Conservation (phyloP, 2,797 vertebrate species). For the Emydoidea blandingii region DNA sequence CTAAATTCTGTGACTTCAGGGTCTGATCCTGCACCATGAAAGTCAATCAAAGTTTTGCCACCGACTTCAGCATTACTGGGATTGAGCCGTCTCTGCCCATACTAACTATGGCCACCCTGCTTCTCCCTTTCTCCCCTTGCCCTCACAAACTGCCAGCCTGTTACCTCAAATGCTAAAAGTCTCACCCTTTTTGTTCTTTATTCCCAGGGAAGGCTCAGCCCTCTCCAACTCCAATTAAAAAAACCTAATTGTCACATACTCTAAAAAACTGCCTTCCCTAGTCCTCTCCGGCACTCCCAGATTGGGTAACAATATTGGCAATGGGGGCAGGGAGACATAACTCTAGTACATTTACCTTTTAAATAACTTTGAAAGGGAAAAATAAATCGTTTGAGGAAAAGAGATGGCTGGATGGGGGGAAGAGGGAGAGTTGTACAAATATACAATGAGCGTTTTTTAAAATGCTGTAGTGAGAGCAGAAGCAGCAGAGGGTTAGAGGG, state of each 20-base stretch:
- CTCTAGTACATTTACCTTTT: neutral
- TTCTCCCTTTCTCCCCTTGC: neutral
- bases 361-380: neutral
- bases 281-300: neutral
- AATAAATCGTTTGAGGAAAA: neutral
- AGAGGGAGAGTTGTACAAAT: neutral
- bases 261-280: neutral
- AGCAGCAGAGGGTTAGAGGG: neutral
- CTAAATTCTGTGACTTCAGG: neutral
- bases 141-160: neutral
- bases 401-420: neutral
- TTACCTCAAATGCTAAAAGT: neutral
- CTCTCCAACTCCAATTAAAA: neutral
- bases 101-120: neutral
- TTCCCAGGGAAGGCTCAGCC: neutral
- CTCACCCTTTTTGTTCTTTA: neutral
- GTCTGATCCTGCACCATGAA: neutral
- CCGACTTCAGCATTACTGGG: neutral
- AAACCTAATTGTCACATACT: neutral
- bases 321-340: no score
- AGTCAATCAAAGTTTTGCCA: neutral
- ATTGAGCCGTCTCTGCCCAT: neutral
- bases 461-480: neutral
- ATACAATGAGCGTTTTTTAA: neutral
- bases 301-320: neutral